phyloP scores from a whole-genome alignment of 2,113 vertebrate genomes.

The Eretmochelys imbricata region DNA sequence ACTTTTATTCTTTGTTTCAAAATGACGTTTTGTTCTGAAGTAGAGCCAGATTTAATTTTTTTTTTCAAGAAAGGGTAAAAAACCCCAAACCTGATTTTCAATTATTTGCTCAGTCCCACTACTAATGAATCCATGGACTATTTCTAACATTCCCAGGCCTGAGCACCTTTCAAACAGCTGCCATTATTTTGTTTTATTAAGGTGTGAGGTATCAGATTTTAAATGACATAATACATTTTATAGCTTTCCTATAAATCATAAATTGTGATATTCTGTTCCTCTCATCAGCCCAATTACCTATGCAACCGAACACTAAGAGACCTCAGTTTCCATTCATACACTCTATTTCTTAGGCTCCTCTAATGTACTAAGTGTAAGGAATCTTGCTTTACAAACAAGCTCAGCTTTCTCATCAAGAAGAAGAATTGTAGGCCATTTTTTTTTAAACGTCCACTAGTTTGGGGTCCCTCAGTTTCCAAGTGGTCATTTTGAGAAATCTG shows the following conservation, averaged over 20 bases:
- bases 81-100: too few species aligned
- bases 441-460: not conserved
- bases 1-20: too few species aligned
- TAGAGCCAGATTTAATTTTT: too few species aligned
- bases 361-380: not conserved
- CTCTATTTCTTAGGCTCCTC: not conserved
- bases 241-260: not conserved
- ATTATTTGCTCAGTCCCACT: too few species aligned
- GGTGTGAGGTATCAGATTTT: not conserved
- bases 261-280: not conserved
- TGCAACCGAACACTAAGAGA: not conserved
- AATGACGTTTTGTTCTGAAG: too few species aligned
- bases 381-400: not conserved
- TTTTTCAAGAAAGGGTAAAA: too few species aligned
- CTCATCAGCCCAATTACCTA: not conserved
- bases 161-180: not conserved
- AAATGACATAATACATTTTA: not conserved
- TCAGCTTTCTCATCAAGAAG: not conserved
- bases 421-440: not conserved
- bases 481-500: not conserved
- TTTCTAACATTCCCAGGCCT: not conserved
- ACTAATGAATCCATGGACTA: not conserved
- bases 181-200: constrained; percentile 11
- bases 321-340: not conserved
- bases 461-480: not conserved